Evolutionary conservation across 2,888 invertebrate genomes (phyloP), one percentile per base, ranked within the genome.

Genomic region (Leucoptera coffeella): DNA sequence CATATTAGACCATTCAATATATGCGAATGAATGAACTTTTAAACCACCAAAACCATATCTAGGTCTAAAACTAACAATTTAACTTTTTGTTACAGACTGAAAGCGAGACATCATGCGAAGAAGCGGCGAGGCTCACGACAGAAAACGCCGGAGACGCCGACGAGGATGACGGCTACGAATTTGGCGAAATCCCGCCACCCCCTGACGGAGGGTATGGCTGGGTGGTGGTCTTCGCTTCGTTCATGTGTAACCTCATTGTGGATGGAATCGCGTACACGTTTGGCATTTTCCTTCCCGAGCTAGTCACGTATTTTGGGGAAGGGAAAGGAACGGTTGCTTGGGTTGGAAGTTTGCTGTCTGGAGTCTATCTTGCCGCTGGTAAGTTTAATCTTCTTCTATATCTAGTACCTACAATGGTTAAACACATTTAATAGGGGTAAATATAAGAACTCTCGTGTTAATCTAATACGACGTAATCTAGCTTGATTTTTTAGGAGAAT

Each of bases 201-300:
- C 90, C 90, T 20, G 90, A 90, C 55, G 89, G 89, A 36, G 94
- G 94, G 26, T 92, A 87, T 65, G 90, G 90, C 31, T 91, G 90
- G 91, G 69, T 95, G 46, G 88, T 99, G 48, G 95, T 96, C 28
- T 82, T 91, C 45, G 93, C 94, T 27, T 93, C 94, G 23, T 95
- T 99, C 62, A 82, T 96, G 81, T 93, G 93, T 65, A 96, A 97
- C 77, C 80, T 97, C 74, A 88, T 97, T 41, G 94, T 99, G 30
- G 97, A 99, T 58, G 99, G 93, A 41, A 93, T 99, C 35, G 91
- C 94, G n/a, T 97, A 96, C 62, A 92, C 95, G 5, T 99, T 97
- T 58, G 96, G 97, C 28, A 86, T 96, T 47, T 91, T 92, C 69
- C 75, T 92, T 24, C 76, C 78, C 14, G 82, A 86, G 44, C 82